Conservation (phyloP, 2,888 invertebrate species). For the Eulithis testata region DNA sequence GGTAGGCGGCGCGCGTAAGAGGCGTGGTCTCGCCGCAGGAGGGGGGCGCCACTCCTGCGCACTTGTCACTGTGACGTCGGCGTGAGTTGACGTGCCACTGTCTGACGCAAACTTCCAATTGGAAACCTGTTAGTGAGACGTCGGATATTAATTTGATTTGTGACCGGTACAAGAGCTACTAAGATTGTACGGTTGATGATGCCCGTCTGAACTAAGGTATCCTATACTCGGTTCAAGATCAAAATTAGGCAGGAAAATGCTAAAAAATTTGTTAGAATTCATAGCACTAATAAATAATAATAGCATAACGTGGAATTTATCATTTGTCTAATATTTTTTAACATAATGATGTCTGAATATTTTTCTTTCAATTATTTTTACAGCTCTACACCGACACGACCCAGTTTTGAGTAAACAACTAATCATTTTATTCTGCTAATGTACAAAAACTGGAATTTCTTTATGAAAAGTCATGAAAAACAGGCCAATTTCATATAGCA, state of each 20-base stretch:
- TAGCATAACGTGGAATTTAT: constrained; percentile 1
- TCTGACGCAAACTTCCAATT: constrained; percentile 47
- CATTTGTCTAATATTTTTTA: neutral
- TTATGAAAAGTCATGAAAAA: too few species aligned
- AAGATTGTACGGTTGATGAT: neutral
- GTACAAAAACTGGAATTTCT: too few species aligned
- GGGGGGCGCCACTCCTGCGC: constrained; percentile 68
- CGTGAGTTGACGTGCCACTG: constrained; percentile 56
- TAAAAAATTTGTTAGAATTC: too few species aligned
- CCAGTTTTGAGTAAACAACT: too few species aligned
- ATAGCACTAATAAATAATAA: too few species aligned
- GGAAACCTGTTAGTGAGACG: constrained; percentile 31
- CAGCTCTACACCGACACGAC: too few species aligned
- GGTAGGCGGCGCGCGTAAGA: constrained; percentile 70
- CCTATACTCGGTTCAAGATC: too few species aligned
- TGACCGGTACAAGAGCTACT: constrained; percentile 20
- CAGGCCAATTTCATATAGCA: neutral
- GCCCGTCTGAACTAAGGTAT: too few species aligned
- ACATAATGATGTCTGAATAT: too few species aligned
- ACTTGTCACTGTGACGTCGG: constrained; percentile 68
- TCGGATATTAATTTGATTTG: constrained; percentile 22
- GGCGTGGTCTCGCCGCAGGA: constrained; percentile 64
- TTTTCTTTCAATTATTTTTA: too few species aligned
- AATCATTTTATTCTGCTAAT: too few species aligned
- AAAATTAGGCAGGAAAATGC: too few species aligned